Conservation (phyloP, 2,113 vertebrate species). For the Redunca redunca region DNA sequence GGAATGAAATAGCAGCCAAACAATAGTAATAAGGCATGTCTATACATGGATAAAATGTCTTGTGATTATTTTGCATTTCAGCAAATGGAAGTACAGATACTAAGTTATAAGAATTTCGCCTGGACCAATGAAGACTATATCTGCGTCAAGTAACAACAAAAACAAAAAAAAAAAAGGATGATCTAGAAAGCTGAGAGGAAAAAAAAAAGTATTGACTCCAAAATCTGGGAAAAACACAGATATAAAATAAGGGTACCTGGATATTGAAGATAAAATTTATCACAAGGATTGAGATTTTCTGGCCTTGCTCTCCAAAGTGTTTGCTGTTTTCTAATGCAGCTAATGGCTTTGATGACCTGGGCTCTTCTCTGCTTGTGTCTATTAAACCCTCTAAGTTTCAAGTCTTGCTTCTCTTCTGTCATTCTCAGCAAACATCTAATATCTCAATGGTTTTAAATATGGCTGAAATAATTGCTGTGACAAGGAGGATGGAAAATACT, state of each 20-base stretch:
- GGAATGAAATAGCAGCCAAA: too few species aligned
- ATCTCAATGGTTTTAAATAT: background rate
- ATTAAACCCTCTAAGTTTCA: background rate
- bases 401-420: background rate
- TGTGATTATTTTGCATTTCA: background rate
- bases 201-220: background rate
- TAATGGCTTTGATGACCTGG: too few species aligned
- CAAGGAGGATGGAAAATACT: background rate
- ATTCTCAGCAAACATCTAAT: background rate
- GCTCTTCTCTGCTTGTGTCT: background rate
- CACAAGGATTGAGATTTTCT: background rate
- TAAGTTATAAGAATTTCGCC: background rate
- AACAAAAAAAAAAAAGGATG: background rate
- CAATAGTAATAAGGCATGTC: background rate
- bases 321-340: background rate
- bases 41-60: background rate
- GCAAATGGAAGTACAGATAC: background rate
- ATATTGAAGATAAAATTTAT: background rate
- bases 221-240: background rate
- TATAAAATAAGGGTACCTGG: background rate
- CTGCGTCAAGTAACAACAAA: background rate
- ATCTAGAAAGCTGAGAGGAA: background rate
- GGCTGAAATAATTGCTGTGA: background rate
- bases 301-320: too few species aligned
- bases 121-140: background rate